Evolutionary conservation across 2,113 vertebrate genomes (phyloP).

Genomic region (Psilopsiagon aurifrons): DNA sequence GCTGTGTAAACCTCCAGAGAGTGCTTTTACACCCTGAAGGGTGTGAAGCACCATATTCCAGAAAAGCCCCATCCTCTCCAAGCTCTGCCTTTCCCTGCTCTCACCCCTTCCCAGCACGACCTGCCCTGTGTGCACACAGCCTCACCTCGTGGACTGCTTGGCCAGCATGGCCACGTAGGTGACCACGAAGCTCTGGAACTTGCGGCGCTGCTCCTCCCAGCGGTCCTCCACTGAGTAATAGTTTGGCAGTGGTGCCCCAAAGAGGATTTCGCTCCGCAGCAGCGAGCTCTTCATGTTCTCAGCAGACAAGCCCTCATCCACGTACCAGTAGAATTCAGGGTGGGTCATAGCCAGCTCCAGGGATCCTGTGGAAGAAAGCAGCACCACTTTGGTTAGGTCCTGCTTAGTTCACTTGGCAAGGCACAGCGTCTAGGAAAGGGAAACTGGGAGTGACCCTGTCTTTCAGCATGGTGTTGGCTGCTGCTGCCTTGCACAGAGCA

Average conservation of each 20-base stretch:
- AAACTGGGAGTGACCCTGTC: background rate
- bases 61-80: background rate
- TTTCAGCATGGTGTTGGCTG: background rate
- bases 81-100: background rate
- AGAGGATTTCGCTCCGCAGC: constrained; percentile 92
- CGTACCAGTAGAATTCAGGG: constrained; percentile 98
- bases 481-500: background rate
- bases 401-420: background rate
- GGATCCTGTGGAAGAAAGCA: constrained; percentile 77
- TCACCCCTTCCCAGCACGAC: background rate
- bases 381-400: background rate
- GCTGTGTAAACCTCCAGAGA: background rate
- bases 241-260: constrained; percentile 90
- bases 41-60: background rate
- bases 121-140: background rate
- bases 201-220: constrained; percentile 87
- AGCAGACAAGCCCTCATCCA: constrained; percentile 89
- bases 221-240: constrained; percentile 93
- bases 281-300: constrained; percentile 91
- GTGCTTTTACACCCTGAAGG: background rate
- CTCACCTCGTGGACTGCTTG: constrained; percentile 92
- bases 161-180: constrained; percentile 90
- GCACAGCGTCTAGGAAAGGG: background rate
- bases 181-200: constrained; percentile 93
- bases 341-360: constrained; percentile 95